A percentile compares a stretch with the other conserved stretches of the same genome.
phyloP scores from a whole-genome alignment of 2,113 vertebrate species.

The Dicrurus megarhynchus region DNA sequence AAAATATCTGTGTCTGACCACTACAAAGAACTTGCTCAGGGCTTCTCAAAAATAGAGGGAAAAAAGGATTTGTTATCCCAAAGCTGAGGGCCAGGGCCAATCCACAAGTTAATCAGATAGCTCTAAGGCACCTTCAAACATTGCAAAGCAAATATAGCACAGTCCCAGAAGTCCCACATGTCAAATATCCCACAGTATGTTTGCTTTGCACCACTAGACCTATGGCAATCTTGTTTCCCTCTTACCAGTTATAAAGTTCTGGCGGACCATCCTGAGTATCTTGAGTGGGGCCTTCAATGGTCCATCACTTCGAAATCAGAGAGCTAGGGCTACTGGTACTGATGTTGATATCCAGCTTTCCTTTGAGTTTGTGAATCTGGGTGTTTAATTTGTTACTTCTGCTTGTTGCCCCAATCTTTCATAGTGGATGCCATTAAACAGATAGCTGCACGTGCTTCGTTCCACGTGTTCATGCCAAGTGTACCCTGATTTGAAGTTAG shows the following conservation, averaged over 20 bases:
- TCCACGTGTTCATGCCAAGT: accelerated
- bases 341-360: neutral
- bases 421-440: neutral
- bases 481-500: neutral
- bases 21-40: neutral
- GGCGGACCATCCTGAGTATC: neutral
- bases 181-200: neutral
- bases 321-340: neutral
- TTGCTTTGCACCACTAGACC: neutral
- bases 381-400: neutral
- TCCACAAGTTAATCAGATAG: neutral
- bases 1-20: neutral
- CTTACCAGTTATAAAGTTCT: neutral
- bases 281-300: neutral
- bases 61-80: neutral
- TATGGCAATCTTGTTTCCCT: neutral
- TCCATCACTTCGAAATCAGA: neutral
- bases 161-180: neutral
- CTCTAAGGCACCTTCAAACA: neutral
- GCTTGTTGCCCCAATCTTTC: neutral
- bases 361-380: neutral
- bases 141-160: accelerated
- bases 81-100: neutral
- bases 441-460: neutral
- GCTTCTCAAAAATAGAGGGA: neutral